Base-by-base conservation (phyloP, 2,797 vertebrate genomes). In the Lithobates sylvaticus region DNA sequence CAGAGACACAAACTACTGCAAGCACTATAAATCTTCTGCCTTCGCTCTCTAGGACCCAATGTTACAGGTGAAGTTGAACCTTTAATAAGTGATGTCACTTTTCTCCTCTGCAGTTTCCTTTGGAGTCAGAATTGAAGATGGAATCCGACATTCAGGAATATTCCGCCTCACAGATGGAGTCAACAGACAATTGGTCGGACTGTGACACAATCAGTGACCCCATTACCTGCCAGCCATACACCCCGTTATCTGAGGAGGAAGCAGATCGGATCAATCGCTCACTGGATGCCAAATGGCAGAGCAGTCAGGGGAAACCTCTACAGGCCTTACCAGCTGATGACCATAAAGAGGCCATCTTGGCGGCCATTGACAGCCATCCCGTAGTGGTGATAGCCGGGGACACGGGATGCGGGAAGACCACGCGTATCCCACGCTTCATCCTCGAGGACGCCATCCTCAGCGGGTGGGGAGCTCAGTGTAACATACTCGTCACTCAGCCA, bases 401-500 rank as follows among this genome's bases (percentile, higher is more conserved):
- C 90, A 99, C 98, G 0, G 98, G 98, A 44, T 99, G 98, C 0
- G 98, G 98, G 26, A 99, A 99, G 79, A 99, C 98, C 3, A 99
- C 98, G 0, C 94, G 98, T 7, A 96, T 99, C 89, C 98, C 98
- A 0, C 97, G 97, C 89, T 94, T 98, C 83, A 92, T 99, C 84
- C 91, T 99, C 91, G 98, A 99, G 86, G 95, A 95, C 10, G 88
- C 92, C 0, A 95, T 97, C 84, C 93, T 92, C 29, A 91, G 89
- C 3, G 96, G 97, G 0, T 89, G 92, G 0, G 98, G 98, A 0
- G 96, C 97, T 0, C 89, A 92, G 81, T 99, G 97, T 92, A 99
- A 99, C 47, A 90, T 99, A 75, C 91, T 99, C 70, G 96, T 99
- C 90, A 99, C 98, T 0, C 98, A 99, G 89, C 98, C 98, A 0